These are phyloP conservation scores for Dasyprocta punctata DNA, from an alignment of 2,113 vertebrate species.

Conservation along the genomic window DNA sequence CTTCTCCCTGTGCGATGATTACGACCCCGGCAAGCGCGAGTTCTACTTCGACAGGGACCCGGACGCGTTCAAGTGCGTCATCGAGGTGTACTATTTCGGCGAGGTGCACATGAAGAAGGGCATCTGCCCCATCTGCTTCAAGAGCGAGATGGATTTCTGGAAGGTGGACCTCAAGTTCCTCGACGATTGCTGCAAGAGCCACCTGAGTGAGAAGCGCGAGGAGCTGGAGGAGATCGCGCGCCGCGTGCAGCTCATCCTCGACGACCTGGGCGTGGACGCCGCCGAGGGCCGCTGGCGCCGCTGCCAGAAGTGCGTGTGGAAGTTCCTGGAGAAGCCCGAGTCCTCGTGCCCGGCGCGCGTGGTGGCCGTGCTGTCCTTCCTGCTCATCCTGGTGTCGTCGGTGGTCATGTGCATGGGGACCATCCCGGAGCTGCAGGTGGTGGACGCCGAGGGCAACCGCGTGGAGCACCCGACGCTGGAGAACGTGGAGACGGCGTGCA, in stretches of 20 bases:
- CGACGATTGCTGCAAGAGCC: constrained; percentile 96
- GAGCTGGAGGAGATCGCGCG: constrained; percentile 95
- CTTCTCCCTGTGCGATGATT: constrained; percentile 96
- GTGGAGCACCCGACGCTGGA: constrained; percentile 95
- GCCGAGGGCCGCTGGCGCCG: constrained; percentile 89
- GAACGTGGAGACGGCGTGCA: constrained; percentile 95
- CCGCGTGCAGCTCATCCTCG: constrained; percentile 95
- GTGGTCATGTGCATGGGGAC: constrained; percentile 97
- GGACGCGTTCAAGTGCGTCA: constrained; percentile 96
- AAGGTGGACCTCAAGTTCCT: constrained; percentile 95
- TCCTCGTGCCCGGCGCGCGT: constrained; percentile 93
- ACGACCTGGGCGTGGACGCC: constrained; percentile 91
- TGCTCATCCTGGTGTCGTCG: constrained; percentile 94
- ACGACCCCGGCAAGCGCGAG: constrained; percentile 93
- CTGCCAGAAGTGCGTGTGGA: constrained; percentile 94
- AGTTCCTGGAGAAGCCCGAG: constrained; percentile 97
- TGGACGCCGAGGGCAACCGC: constrained; percentile 91
- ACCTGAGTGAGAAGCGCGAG: constrained; percentile 95
- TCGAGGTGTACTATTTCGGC: constrained; percentile 96
- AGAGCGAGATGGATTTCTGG: constrained; percentile 99
- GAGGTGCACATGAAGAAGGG: constrained; percentile 98
- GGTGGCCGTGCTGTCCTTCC: constrained; percentile 94
- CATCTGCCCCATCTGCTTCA: constrained; percentile 98
- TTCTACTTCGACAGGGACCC: constrained; percentile 99
- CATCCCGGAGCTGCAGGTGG: constrained; percentile 95